Conservation (phyloP, 1,140 invertebrate genomes). For the Drosophila busckii region DNA sequence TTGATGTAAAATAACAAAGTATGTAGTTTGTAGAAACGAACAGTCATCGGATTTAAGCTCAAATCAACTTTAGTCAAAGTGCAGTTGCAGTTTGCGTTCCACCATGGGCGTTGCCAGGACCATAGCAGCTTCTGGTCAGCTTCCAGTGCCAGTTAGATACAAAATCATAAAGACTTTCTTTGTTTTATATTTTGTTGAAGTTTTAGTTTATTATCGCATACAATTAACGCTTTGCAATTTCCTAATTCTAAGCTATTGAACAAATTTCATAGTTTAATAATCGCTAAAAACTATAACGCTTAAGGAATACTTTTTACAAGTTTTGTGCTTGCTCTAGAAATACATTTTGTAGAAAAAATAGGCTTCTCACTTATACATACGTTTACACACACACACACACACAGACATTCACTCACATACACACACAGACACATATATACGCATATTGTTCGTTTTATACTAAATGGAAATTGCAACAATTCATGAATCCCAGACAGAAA, state of each 20-base stretch:
- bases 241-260: no score
- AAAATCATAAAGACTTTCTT: slow-evolving; percentile 33
- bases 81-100: no score
- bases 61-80: no score
- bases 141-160: no score
- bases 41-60: no score
- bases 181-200: slow-evolving; percentile 12
- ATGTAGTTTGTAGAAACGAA: no score
- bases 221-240: no score
- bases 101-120: no score
- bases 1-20: slow-evolving; percentile 70
- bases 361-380: slow-evolving; percentile 14
- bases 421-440: slow-evolving; percentile 4
- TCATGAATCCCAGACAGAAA: slow-evolving; percentile 24
- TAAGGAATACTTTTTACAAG: slow-evolving; percentile 62
- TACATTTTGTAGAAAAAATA: slow-evolving; percentile 38
- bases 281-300: slow-evolving; percentile 58
- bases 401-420: slow-evolving; percentile 2
- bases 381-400: background rate
- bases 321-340: slow-evolving; percentile 30
- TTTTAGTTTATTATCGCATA: no score
- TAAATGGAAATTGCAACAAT: slow-evolving; percentile 37
- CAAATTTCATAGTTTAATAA: no score
- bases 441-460: slow-evolving; percentile 9
- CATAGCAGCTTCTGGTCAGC: no score